Evolutionary conservation across 92 coral and sea anemone species (phyloP), one percentile per base, ranked within the genome.

Genomic region (Zoanthus sansibaricus): DNA sequence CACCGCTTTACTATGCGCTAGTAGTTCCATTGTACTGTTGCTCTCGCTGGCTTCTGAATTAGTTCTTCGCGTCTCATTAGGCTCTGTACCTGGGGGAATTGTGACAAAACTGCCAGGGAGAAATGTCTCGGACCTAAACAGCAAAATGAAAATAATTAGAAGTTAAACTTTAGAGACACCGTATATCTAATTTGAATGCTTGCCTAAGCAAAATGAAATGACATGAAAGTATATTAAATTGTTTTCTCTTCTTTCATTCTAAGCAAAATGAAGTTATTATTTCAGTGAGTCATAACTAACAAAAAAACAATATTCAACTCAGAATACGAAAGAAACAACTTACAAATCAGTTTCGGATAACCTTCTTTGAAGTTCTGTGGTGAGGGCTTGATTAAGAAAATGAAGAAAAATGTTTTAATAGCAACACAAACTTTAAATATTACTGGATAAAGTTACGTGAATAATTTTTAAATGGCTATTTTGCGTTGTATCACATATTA

Each of bases 351-450:
- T 71, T 80, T 80, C 85, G 18, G 21, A 18, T 15, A 80, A 47
- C 32, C 66, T 80, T 58, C 85, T 80, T 66, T 66, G 85, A 66
- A 80, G 85, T 80, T 80, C 85, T 21, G 85, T 80, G 56, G 49
- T 67, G 16, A 80, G 85, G 66, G 85, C 85, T 80, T 51, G 64
- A 37, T 32, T 66, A 46, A 15, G 18, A 48, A 31, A 78, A 59
- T 7, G n/a, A n/a, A 25, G 51, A 69, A 69, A 15, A 69, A 30
- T 3, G 46, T 1, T 17, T 9, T 13, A 69, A 7, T 49, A 49
- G 12, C 55, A 49, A 49, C 9, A 49, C 9, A 49, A 49, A 7
- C 55, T 49, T 49, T 5, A 5, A 48, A 48, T 48, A 5, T 49
- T 49, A 49, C 55, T 49, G 55, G 55, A 48, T 5, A 48, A 5